Evolutionary conservation across 2,888 invertebrate genomes (phyloP).

Genomic region (Drosophila flavopinicola): DNA sequence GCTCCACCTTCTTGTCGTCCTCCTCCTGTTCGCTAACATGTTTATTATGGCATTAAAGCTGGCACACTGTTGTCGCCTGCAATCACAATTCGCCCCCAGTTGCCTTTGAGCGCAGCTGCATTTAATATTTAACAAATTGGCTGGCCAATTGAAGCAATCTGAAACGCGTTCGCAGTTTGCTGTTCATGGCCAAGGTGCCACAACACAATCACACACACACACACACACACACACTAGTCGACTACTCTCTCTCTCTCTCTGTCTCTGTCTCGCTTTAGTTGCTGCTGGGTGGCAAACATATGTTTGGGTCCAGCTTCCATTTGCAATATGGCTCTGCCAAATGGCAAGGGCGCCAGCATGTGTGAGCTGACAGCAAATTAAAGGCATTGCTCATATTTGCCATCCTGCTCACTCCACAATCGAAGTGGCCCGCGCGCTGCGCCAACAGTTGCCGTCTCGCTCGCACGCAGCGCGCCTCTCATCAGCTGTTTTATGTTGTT

Average conservation of each 20-base stretch:
- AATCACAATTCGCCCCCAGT: background rate
- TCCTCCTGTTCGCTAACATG: background rate
- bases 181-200: conserved; percentile 24
- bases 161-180: conserved; percentile 15
- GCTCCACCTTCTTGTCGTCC: too few relatives aligned
- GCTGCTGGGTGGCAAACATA: conserved; percentile 65
- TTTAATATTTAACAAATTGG: conserved; percentile 53
- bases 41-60: conserved; percentile 1
- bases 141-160: conserved; percentile 59
- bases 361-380: conserved; percentile 47
- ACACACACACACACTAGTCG: too few relatives aligned
- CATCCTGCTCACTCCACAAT: conserved; percentile 3
- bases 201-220: too few relatives aligned
- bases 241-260: background rate
- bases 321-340: conserved; percentile 66
- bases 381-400: conserved; percentile 29
- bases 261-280: conserved; percentile 2
- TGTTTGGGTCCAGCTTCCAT: conserved; percentile 67
- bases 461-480: conserved; percentile 53
- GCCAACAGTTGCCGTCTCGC: conserved; percentile 21
- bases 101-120: conserved; percentile 5
- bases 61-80: too few relatives aligned
- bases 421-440: background rate
- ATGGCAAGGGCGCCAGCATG: background rate
- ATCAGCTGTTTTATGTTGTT: conserved; percentile 79